These are phyloP conservation scores for Leptinotarsa juncta DNA, from an alignment of 2,888 invertebrate genomes.

Conservation along the genomic window DNA sequence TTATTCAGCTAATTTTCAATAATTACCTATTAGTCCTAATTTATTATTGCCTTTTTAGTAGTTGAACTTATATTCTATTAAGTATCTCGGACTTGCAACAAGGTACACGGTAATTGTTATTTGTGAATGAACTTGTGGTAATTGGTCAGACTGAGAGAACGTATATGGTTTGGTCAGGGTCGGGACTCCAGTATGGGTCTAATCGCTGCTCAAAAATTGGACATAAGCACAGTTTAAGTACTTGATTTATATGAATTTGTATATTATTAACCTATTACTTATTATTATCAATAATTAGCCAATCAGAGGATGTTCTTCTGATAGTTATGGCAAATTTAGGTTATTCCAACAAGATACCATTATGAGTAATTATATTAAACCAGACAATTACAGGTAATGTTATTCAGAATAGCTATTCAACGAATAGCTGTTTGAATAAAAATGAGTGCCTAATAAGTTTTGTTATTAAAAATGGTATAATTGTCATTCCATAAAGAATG, in stretches of 20 bases:
- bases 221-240: constrained; percentile 17
- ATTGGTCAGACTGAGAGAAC: constrained; percentile 33
- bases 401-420: too few species aligned
- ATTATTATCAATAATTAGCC: constrained; percentile 9
- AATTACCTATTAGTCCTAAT: constrained; percentile 41
- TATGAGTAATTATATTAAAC: not conserved
- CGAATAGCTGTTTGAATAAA: too few species aligned
- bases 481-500: too few species aligned
- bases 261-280: constrained; percentile 8
- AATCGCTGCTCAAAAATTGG: constrained; percentile 17
- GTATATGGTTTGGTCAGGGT: constrained; percentile 39
- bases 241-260: constrained; percentile 12
- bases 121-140: constrained; percentile 38
- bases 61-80: constrained; percentile 38
- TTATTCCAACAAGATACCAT: not conserved
- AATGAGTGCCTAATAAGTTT: too few species aligned
- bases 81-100: constrained; percentile 34
- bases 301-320: not conserved
- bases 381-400: not conserved
- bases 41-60: constrained; percentile 43
- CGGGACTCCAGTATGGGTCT: constrained; percentile 25
- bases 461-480: too few species aligned
- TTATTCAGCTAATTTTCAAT: constrained; percentile 44
- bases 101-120: constrained; percentile 39
- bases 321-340: not conserved